phyloP scores from a whole-genome alignment of 2,113 vertebrate species.

The Apteryx mantelli region DNA sequence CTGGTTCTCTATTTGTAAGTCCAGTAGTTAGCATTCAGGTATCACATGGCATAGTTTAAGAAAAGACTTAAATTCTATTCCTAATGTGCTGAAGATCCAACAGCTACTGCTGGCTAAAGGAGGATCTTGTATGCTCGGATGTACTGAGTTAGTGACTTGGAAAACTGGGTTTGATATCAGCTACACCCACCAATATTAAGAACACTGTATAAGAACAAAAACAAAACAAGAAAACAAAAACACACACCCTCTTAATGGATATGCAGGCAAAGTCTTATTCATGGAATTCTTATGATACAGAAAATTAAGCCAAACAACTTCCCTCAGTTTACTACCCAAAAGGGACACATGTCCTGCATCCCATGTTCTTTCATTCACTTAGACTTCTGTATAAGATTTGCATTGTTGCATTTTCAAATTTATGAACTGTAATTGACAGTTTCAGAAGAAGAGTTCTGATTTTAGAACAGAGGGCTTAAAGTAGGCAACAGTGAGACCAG shows the following conservation, averaged over 20 bases:
- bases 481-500: background rate
- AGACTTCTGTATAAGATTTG: background rate
- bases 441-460: background rate
- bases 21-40: background rate
- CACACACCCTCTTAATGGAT: background rate
- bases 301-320: background rate
- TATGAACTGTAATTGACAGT: background rate
- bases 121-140: background rate
- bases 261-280: background rate
- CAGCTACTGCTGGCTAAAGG: background rate
- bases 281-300: too few relatives aligned
- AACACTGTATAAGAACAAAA: background rate
- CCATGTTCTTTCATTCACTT: background rate
- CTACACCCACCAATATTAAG: background rate
- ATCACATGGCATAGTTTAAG: background rate
- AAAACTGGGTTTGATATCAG: background rate
- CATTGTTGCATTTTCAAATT: background rate
- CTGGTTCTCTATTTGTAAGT: background rate
- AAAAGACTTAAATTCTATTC: background rate
- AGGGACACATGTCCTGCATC: background rate
- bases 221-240: background rate
- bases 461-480: background rate
- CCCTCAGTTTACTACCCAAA: background rate
- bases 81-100: background rate
- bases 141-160: background rate